Evolutionary conservation across 1,140 invertebrate genomes (phyloP).

Genomic region (Saccostrea glomerata): DNA sequence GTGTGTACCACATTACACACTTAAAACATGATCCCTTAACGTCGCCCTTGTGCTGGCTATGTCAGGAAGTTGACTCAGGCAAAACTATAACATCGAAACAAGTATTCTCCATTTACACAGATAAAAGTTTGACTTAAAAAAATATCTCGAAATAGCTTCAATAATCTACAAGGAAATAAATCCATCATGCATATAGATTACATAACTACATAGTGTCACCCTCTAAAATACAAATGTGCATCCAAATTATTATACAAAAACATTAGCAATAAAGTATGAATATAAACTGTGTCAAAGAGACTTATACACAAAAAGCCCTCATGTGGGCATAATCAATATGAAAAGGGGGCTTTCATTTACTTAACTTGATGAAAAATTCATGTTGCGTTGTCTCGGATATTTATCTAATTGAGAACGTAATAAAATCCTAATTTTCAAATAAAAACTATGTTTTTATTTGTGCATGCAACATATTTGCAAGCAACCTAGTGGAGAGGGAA

Average conservation of each 20-base stretch:
- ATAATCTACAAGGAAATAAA: constrained; percentile 4
- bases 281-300: not conserved
- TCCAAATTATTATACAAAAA: not conserved
- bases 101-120: constrained; percentile 10
- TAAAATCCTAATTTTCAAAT: constrained; percentile 15
- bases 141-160: not conserved
- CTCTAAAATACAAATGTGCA: constrained; percentile 16
- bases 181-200: constrained; percentile 31
- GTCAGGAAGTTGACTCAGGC: constrained; percentile 8
- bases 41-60: not conserved
- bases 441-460: constrained; percentile 12
- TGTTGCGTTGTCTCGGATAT: not conserved
- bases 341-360: not conserved
- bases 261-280: not conserved
- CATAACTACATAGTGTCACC: constrained; percentile 7
- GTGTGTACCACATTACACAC: constrained; percentile 19
- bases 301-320: not conserved
- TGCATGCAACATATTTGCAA: constrained; percentile 31
- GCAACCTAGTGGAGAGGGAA: not conserved
- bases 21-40: not conserved
- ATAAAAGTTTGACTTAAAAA: not conserved
- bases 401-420: not conserved
- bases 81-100: not conserved
- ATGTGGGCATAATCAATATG: constrained; percentile 7
- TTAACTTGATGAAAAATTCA: constrained; percentile 22